Evolutionary conservation across 2,797 vertebrate species (phyloP).

Genomic region (Numenius phaeopus): DNA sequence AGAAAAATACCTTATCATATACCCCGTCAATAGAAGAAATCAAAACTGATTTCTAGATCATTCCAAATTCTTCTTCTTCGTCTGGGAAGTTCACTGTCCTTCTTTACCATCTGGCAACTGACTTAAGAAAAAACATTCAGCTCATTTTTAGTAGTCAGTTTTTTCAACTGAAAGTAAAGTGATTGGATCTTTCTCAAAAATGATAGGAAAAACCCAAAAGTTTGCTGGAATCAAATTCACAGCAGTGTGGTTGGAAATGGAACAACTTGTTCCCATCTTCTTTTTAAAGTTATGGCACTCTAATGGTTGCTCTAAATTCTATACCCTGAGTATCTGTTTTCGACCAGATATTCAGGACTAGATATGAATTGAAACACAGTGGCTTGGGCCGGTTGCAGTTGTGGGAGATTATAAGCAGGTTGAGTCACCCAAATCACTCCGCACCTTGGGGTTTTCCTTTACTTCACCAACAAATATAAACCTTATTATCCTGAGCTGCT

Average conservation of each 20-base stretch:
- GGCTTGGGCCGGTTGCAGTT: background rate
- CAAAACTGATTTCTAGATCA: background rate
- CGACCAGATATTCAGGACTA: background rate
- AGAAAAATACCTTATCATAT: background rate
- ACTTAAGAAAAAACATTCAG: background rate
- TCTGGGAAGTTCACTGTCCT: background rate
- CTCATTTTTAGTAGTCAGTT: background rate
- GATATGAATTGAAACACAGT: background rate
- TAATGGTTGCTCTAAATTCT: background rate
- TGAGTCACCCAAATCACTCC: conserved; percentile 62
- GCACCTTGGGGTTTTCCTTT: conserved; percentile 59
- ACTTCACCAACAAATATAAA: conserved; percentile 49
- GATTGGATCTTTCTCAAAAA: conserved; percentile 24
- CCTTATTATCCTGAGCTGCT: conserved; percentile 62
- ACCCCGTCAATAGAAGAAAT: background rate
- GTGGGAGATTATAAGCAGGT: background rate
- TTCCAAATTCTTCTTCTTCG: background rate
- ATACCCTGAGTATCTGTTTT: background rate
- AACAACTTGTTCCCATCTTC: background rate
- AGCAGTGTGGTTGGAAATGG: background rate
- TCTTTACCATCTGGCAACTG: conserved; percentile 13
- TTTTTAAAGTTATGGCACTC: background rate
- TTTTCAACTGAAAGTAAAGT: background rate
- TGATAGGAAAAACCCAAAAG: conserved; percentile 11
- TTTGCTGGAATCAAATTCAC: background rate